Percentiles rank a stretch among this genome's conserved stretches.
Evolutionary conservation across 2,888 invertebrate genomes (phyloP).

Genomic region (Nycteola revayana): DNA sequence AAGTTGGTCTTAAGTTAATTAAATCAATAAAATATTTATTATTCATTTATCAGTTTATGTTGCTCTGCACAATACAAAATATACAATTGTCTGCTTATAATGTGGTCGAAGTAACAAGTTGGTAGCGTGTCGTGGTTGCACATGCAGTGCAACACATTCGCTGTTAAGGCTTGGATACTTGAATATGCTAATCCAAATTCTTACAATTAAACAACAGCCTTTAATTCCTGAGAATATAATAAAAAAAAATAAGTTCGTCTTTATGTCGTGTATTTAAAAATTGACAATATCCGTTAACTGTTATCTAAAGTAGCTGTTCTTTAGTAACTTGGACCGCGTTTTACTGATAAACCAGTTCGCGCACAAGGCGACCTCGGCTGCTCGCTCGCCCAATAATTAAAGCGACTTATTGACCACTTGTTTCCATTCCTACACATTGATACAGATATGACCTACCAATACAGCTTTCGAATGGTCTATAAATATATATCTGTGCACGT

Average conservation of each 20-base stretch:
- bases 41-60: constrained; percentile 36
- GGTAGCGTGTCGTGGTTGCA: constrained; percentile 16
- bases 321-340: constrained; percentile 49
- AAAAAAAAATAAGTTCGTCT: too few species aligned
- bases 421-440: constrained; percentile 63
- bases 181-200: too few species aligned
- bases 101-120: constrained; percentile 37
- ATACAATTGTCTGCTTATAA: constrained; percentile 28
- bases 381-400: constrained; percentile 69
- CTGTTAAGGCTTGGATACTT: too few species aligned
- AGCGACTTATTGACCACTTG: constrained; percentile 73
- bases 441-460: constrained; percentile 56
- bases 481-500: constrained; percentile 43
- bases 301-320: constrained; percentile 33
- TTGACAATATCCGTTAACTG: too few species aligned
- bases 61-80: constrained; percentile 37
- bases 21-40: constrained; percentile 14
- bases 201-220: too few species aligned
- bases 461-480: constrained; percentile 52
- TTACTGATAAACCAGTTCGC: constrained; percentile 73
- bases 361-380: constrained; percentile 71
- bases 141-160: too few species aligned
- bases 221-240: too few species aligned
- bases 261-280: too few species aligned
- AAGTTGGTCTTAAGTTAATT: too few species aligned